Percentiles rank a stretch among this genome's conserved stretches.
Evolutionary conservation across 2,113 vertebrate species (phyloP).

Genomic region (Edolisoma coerulescens): DNA sequence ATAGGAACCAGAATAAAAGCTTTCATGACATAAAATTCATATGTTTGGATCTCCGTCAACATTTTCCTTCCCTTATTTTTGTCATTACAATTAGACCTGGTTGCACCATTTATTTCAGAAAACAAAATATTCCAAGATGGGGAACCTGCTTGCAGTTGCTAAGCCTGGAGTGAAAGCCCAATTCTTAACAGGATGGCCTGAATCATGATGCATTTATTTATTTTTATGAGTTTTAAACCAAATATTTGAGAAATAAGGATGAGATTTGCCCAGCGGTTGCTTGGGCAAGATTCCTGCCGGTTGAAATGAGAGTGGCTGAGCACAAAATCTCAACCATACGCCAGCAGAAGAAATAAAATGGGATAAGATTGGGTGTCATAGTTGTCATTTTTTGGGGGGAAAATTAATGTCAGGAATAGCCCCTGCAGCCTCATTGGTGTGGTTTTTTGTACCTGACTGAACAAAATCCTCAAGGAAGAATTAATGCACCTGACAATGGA

Average conservation of each 20-base stretch:
- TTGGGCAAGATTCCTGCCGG: not conserved
- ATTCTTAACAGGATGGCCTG: not conserved
- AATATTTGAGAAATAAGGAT: not conserved
- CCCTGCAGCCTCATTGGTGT: not conserved
- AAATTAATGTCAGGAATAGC: not conserved
- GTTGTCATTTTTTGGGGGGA: not conserved
- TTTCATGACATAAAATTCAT: not conserved
- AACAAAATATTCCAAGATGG: not conserved
- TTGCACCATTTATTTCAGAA: not conserved
- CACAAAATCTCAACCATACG: not conserved
- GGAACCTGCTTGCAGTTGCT: not conserved
- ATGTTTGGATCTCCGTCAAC: slow-evolving; percentile 41
- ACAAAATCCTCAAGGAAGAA: not conserved
- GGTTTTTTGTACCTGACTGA: not conserved
- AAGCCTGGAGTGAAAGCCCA: not conserved
- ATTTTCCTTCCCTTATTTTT: not conserved
- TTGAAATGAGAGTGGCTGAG: not conserved
- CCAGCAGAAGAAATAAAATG: not conserved
- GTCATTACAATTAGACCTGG: not conserved
- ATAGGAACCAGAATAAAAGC: slow-evolving; percentile 40
- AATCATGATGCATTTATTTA: not conserved
- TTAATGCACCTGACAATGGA: not conserved
- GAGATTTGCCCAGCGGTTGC: not conserved
- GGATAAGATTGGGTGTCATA: too few relatives aligned
- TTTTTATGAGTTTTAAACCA: not conserved